Percentiles rank a stretch among this genome's conserved stretches.
Conservation (phyloP, 2,113 vertebrate species). For the Panthera leo region DNA sequence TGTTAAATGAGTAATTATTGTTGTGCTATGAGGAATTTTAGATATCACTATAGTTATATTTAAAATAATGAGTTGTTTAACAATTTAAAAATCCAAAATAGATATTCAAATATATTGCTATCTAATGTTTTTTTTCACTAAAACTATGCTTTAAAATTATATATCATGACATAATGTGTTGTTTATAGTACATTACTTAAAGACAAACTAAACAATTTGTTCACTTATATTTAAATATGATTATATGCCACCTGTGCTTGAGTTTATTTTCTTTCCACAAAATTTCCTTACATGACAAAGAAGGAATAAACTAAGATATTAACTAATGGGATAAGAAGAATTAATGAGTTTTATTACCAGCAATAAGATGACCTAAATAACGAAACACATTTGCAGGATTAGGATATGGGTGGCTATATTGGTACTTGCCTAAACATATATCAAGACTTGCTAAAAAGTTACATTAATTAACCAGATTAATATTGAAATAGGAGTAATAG, state of each 20-base stretch:
- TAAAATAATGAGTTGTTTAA: not conserved
- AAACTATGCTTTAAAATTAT: not conserved
- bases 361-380: not conserved
- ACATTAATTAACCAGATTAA: not conserved
- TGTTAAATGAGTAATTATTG: not conserved
- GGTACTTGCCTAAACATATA: not conserved
- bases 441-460: not conserved
- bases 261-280: not conserved
- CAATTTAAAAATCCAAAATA: not conserved
- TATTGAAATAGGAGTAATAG: not conserved
- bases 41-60: not conserved
- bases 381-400: not conserved
- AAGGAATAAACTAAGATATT: not conserved
- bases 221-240: not conserved
- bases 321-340: not conserved
- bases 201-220: not conserved
- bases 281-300: not conserved
- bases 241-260: not conserved
- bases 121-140: not conserved
- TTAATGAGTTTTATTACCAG: not conserved
- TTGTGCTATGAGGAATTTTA: not conserved
- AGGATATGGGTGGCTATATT: not conserved
- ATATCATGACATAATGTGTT: not conserved
- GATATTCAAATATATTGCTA: not conserved
- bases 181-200: not conserved